These are phyloP conservation scores for Hyla sarda DNA, from an alignment of 2,113 vertebrate genomes.

Conservation along the genomic window DNA sequence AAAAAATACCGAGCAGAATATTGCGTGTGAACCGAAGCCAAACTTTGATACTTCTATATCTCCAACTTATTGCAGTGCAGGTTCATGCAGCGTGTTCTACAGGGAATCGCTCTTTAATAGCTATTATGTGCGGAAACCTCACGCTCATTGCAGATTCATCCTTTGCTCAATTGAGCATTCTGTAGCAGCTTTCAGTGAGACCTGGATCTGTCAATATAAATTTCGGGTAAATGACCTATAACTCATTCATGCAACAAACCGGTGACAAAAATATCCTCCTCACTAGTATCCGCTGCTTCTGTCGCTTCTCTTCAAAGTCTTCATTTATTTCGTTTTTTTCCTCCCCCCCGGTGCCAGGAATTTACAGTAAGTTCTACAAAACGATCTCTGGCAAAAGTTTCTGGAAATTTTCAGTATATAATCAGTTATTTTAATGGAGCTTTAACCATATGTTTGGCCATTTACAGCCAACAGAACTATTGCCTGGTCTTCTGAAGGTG, in stretches of 20 bases:
- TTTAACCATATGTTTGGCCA: conserved; percentile 1
- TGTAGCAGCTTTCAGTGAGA: conserved; percentile 8
- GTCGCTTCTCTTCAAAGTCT: conserved; percentile 38
- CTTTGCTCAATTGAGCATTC: conserved; percentile 15
- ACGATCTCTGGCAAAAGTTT: conserved; percentile 25
- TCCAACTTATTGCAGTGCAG: background rate
- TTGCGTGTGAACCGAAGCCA: too few species aligned
- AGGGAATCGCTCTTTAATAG: background rate
- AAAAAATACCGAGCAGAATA: too few species aligned
- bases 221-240: conserved; percentile 49
- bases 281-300: conserved; percentile 11
- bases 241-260: conserved; percentile 41
- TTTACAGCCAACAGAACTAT: background rate
- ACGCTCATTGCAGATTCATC: conserved; percentile 2
- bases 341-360: conserved; percentile 37
- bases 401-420: conserved; percentile 1
- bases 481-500: background rate
- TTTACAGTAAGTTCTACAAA: conserved; percentile 38
- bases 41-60: too few species aligned
- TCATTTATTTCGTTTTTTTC: conserved; percentile 17
- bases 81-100: background rate
- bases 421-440: conserved; percentile 23
- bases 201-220: conserved; percentile 52
- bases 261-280: conserved; percentile 13
- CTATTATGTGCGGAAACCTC: background rate